Base-by-base conservation (phyloP, 2,113 vertebrate species). In the Gambusia affinis region DNA sequence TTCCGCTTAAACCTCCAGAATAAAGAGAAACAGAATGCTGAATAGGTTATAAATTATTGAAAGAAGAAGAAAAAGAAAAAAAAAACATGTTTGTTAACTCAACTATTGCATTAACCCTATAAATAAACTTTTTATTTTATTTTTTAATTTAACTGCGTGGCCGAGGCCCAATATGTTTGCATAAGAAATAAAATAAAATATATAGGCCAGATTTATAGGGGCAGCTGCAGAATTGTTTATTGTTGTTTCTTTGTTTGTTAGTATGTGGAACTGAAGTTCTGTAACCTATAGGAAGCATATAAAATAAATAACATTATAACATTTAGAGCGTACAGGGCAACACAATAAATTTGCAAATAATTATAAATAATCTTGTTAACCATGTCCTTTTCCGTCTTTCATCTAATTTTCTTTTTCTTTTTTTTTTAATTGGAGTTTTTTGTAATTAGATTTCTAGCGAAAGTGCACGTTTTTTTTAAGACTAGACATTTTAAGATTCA, bases 1-100 rank as follows among this genome's bases (percentile, higher is more conserved):
- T 35, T 93, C 88, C 86, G 86, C 77, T 88, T 90, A 81, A 85
- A 85, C 85, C 85, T 28, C 61, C 39, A 76, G 75, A 31, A 80
- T 77, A 84, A 85, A 81, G 72, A 80, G 66, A 81, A 81, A 35
- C 62, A 60, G 64, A 63, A 67, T 37, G 73, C 78, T 80, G 51
- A 76, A 44, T 54, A 54, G 51, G 37, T 77, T 81, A 80, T 77
- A 76, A 81, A 81, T 72, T 42, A 75, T 72, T 72, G 28, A 74
- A 62, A 14, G 39, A 42, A 42, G 3, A 42, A 42, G 69, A 51
- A 37, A 17, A 64, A 67, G 28, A 37, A 70, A 24, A 37, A 54
- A 54, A 54, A 54, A 10, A 54, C 5, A 54, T 8, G 67, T 39
- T 63, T 57, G 67, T 82, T 81, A 88, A 87, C 64, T 30, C 37